Base-by-base conservation (phyloP, 1,140 invertebrate species). In the Psix sp. region DNA sequence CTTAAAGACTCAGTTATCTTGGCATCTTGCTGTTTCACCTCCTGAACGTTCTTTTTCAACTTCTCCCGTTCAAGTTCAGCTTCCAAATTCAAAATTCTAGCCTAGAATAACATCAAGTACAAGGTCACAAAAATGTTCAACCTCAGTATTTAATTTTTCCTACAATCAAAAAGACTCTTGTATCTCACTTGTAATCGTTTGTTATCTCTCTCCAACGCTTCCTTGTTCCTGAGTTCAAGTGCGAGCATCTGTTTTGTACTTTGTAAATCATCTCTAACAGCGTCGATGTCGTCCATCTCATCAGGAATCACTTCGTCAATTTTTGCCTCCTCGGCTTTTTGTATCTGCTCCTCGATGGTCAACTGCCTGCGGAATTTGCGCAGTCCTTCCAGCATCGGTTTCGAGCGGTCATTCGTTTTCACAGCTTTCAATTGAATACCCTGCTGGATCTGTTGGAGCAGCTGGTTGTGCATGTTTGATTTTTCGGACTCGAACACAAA, bases 401-500 rank as follows among this genome's bases (percentile, higher is more conserved):
- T 95, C 78, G 94, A 96, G 73, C 94, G 91, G 78, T 96, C 95
- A 80, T 96, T 95, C 13, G 92, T 93, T 83, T 91, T 92, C 0
- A 92, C 92, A 52, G 90, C 92, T 78, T 94, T 94, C 48, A 96
- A 86, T 78, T 88, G 91, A 0, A 96, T 88, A 21, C 95, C 95
- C 42, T 88, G 84, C 79, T 94, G 92, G 78, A 96, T 96, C 88
- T 96, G 92, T 83, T 93, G 92, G 0, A 96, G 88, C 33, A 96
- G 88, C 68, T 92, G 90, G 83, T 96, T 95, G 85, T 95, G 94
- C 52, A 92, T 91, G 77, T 94, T 94, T 38, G 89, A 89, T 82
- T 94, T 94, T 84, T 96, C 95, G 9, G 94, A 95, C 80, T 96
- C 94, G 84, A 95, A 96, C 38, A 96, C 91, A 83, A 96, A 96